Evolutionary conservation across 2,888 invertebrate species (phyloP).

Genomic region (Yponomeuta malinellus): DNA sequence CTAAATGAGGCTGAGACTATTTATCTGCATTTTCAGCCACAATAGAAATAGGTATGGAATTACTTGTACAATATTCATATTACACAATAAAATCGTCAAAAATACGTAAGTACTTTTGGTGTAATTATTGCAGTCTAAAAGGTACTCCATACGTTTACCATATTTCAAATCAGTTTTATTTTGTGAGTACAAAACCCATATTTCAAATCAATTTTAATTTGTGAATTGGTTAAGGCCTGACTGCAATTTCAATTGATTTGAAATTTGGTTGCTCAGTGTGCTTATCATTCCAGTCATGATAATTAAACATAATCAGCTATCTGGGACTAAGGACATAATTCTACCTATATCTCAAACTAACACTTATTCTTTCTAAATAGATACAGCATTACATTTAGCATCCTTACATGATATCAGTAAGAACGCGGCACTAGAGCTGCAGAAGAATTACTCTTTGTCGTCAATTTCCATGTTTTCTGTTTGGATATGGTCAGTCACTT

Average conservation of each 20-base stretch:
- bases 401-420: neutral
- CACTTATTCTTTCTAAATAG: neutral
- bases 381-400: neutral
- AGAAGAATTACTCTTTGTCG: slow-evolving; percentile 40
- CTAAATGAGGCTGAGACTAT: neutral
- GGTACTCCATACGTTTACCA: no score
- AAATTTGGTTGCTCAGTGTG: no score
- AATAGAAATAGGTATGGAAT: neutral
- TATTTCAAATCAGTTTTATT: no score
- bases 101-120: neutral
- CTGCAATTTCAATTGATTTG: no score
- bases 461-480: slow-evolving; percentile 52
- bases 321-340: neutral
- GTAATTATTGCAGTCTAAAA: no score
- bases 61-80: neutral
- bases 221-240: no score
- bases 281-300: no score
- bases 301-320: no score
- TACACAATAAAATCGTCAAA: neutral
- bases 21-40: neutral
- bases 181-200: no score
- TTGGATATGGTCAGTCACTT: slow-evolving; percentile 31
- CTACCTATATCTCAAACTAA: neutral
- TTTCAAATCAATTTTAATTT: no score
- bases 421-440: neutral